Base-by-base conservation (phyloP, 1,140 invertebrate genomes). In the Philotrypesis tridentata region DNA sequence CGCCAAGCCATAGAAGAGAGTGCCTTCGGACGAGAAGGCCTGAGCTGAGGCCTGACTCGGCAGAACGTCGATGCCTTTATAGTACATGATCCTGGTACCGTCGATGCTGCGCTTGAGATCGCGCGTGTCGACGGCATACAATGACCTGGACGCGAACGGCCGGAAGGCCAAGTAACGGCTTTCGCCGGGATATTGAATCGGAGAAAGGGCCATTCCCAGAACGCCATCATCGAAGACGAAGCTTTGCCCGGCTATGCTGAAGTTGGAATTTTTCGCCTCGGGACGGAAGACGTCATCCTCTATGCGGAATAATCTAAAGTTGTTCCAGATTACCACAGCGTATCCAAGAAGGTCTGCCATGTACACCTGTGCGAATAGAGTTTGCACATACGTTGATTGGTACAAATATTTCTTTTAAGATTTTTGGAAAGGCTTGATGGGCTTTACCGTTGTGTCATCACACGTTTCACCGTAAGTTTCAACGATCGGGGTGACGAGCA, bases 291-390 rank as follows among this genome's bases (percentile, higher is more conserved):
- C 60, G 2, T 43, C 48, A 2, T 23, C 80, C n/a, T 78, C 67
- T 0, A 82, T 11, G 21, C 80, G 67, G 23, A 27, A 72, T 0
- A 21, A n/a, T 1, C 40, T n/a, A 7, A 7, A n/a, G 5, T 75
- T 70, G 61, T 92, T 92, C 93, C 92, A 95, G 0, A 95, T 94
- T 0, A 95, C 91, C 4, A 95, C 82, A 1, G 91, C 94, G 0
- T 93, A 90, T 75, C 92, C 92, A 0, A 92, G 93, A 25, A 94
- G 82, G 87, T 95, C 94, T 0, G 88, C 94, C 0, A 93, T 90
- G 82, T 95, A 95, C 0, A 94, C 94, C 72, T 84, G 31, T 7
- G 25, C 7, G 43, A 61, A 33, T 17, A 33, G 29, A 31, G 31
- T n/a, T n/a, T n/a, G n/a, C n/a, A n/a, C n/a, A n/a, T n/a, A n/a